Base-by-base conservation (phyloP, 2,797 vertebrate species). In the Merluccius polli region DNA sequence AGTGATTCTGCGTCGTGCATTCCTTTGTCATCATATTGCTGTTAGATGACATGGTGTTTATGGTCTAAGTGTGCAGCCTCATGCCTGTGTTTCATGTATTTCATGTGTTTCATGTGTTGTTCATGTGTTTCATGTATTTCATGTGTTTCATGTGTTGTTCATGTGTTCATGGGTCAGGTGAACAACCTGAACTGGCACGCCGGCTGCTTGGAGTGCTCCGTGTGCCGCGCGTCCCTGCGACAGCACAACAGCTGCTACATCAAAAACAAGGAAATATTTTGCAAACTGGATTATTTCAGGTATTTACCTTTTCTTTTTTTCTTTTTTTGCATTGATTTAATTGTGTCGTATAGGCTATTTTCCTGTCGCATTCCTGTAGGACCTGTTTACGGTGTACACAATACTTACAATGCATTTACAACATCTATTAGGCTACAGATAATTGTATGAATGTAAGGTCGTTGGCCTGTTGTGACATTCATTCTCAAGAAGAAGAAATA, bases 201-300 rank as follows among this genome's bases (percentile, higher is more conserved):
- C 86, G 93, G 97, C 13, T 99, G 98, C 87, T 86, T 99, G 86
- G 96, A 98, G 91, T 99, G 98, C 77, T 99, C 96, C 0, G 97
- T 99, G 33, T 99, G 98, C 92, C 95, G 97, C 82, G 95, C 96
- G 24, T 97, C 97, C 73, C 93, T 99, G 88, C 94, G 96, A 77
- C 96, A 96, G 84, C 97, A 98, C 90, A 97, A 93, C 95, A 99
- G 97, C 94, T 99, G 98, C 94, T 99, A 98, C 93, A 96, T 99
- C 67, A 98, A 99, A 94, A 98, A 99, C 92, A 97, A 98, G 91
- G 97, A 99, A 84, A 97, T 99, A 89, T 99, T 95, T 93, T 99
- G 98, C 93, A 99, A 99, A 92, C 93, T 98, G 94, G 98, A 99
- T 93, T 99, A 98, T 89, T 98, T 98, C 95, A 99, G 97, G 98